phyloP scores from a whole-genome alignment of 2,888 invertebrate genomes.

The Brachylomia viminalis region DNA sequence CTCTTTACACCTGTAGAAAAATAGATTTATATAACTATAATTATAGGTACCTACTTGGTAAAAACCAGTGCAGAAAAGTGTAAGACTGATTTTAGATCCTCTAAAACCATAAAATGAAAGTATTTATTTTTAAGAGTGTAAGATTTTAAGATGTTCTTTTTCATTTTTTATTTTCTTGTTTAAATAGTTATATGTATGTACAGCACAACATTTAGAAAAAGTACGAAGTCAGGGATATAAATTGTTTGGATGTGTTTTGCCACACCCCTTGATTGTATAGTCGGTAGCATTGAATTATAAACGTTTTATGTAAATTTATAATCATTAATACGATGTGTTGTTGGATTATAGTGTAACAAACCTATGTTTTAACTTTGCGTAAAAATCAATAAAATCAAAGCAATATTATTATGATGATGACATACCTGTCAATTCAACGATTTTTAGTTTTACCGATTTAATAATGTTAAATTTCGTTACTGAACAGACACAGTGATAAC shows the following conservation, averaged over 20 bases:
- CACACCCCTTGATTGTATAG: constrained; percentile 29
- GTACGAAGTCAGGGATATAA: not conserved
- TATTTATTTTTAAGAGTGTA: constrained; percentile 8
- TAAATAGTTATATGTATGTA: not conserved
- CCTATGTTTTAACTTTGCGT: not conserved
- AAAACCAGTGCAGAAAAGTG: not conserved
- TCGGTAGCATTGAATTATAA: constrained; percentile 3
- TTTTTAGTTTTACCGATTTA: not conserved
- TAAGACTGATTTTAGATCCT: not conserved
- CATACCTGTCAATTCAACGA: constrained; percentile 31
- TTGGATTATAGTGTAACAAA: constrained; percentile 42
- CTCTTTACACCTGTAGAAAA: constrained; percentile 45
- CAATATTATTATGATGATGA: constrained; percentile 27
- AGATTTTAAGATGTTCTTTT: not conserved
- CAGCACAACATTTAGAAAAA: constrained; percentile 11
- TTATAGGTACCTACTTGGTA: not conserved
- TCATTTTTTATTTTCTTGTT: constrained; percentile 31
- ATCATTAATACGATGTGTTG: constrained; percentile 4
- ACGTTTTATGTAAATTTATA: constrained; percentile 1
- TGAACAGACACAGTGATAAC: constrained; percentile 8
- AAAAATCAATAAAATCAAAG: constrained; percentile 20
- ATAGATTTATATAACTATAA: too few species aligned
- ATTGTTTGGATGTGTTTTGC: constrained; percentile 28
- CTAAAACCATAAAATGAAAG: not conserved
- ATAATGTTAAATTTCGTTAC: constrained; percentile 3